Evolutionary conservation across 2,888 invertebrate genomes (phyloP), one percentile per base, ranked within the genome.

Genomic region (Drosophila rubida): DNA sequence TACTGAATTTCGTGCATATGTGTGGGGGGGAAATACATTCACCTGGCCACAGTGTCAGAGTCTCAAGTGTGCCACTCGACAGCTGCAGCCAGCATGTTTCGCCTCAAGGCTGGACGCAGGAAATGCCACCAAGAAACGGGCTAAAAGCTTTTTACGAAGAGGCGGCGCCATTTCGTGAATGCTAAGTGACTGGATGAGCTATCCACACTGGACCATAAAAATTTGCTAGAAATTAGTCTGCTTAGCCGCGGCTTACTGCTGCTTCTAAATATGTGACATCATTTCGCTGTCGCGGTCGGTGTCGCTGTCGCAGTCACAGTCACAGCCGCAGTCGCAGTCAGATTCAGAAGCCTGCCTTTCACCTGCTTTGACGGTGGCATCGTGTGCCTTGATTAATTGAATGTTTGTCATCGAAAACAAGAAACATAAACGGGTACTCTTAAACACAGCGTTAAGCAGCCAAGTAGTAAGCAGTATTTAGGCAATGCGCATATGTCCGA

Each of bases 11-110:
- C 42, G 54, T 54, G 54, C 48, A 48, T 53, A 48, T 73, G 73
- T 73, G 77, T 64, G 69, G 78, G 87, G 86, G 82, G 87, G 79
- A 81, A 73, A 87, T 78, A 87, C 85, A 82, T 82, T 82, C 82
- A 82, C 85, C 79, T 69, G 73, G 23, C 61, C 37, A 50, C 32
- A 46, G 48, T 50, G 57, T 79, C 51, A 69, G 35, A 49, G 46
- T 50, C 57, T 78, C 51, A 71, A 83, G 67, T 64, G 66, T 61
- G 44, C 49, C 66, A 63, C 75, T 78, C 62, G 39, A 69, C 51
- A 84, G 67, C 53, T 83, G 84, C 78, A 75, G 78, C 51, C 80
- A 71, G 62, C 55, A 25, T 53, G 61, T 11, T 63, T 46, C 42
- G 57, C 44, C 64, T 78, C 84, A 81, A 86, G 81, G 81, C 66